These are phyloP conservation scores for Leptinotarsa juncta DNA, from an alignment of 2,888 invertebrate species.

Conservation along the genomic window DNA sequence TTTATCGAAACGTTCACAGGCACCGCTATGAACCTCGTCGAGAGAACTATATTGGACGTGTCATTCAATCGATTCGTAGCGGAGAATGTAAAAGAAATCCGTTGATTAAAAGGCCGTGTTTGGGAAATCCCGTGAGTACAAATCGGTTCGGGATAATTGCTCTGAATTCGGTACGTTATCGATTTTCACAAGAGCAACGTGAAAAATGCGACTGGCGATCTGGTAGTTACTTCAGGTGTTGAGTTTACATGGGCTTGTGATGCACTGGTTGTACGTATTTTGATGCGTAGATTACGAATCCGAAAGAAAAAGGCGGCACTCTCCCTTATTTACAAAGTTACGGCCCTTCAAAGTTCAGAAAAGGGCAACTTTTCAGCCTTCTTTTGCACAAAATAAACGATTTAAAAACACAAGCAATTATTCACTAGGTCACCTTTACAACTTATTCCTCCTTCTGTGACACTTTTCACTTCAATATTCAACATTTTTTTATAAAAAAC, in stretches of 20 bases:
- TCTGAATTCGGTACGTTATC: conserved; percentile 15
- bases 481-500: too few relatives aligned
- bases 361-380: too few relatives aligned
- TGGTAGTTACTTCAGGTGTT: background rate
- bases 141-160: conserved; percentile 17
- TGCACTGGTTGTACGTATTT: too few relatives aligned
- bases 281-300: too few relatives aligned
- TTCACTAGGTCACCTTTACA: too few relatives aligned
- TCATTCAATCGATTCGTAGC: conserved; percentile 13
- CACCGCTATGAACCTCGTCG: background rate
- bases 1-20: background rate
- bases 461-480: too few relatives aligned
- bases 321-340: too few relatives aligned
- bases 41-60: conserved; percentile 9
- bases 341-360: too few relatives aligned
- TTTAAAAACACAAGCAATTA: too few relatives aligned
- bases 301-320: too few relatives aligned
- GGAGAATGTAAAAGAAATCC: conserved; percentile 11
- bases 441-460: too few relatives aligned
- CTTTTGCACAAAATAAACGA: too few relatives aligned
- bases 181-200: background rate
- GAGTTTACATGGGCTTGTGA: background rate
- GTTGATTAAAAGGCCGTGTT: conserved; percentile 17
- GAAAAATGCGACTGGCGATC: background rate
- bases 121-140: conserved; percentile 16